A percentile compares a stretch with the other conserved stretches of the same genome.
Evolutionary conservation across 1,140 invertebrate species (phyloP).

Genomic region (Chironomus striatipennis): DNA sequence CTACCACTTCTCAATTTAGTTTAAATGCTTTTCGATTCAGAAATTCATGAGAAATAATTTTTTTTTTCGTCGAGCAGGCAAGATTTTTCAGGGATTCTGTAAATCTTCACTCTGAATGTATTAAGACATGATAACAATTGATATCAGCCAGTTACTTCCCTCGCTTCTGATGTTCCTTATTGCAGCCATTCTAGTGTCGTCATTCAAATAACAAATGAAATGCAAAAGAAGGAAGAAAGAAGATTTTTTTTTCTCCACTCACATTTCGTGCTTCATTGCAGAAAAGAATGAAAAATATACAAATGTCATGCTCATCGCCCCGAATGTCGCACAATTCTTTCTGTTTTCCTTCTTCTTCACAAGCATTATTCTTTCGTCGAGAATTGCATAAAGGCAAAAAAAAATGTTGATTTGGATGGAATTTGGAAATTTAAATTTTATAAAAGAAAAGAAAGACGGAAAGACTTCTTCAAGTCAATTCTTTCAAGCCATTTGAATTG

Average conservation of each 20-base stretch:
- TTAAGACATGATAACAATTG: slow-evolving; percentile 1
- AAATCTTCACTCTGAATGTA: neutral
- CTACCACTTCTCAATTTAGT: neutral
- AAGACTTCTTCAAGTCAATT: neutral
- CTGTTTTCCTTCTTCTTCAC: neutral
- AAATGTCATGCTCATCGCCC: neutral
- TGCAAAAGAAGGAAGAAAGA: neutral
- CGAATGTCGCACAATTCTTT: slow-evolving; percentile 7
- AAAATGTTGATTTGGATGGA: neutral
- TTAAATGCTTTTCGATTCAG: slow-evolving; percentile 4
- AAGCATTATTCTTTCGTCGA: neutral
- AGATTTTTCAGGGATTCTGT: neutral
- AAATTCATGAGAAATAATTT: slow-evolving; percentile 1
- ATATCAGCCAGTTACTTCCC: neutral
- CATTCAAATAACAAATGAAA: slow-evolving; percentile 6
- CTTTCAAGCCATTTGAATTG: neutral
- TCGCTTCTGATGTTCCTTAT: neutral
- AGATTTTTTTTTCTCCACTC: neutral
- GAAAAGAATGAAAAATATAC: neutral
- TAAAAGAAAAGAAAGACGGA: too few species aligned
- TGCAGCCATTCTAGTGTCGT: neutral
- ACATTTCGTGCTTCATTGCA: neutral
- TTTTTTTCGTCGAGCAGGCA: neutral
- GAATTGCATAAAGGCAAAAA: neutral
- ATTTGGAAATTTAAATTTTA: neutral